Conservation (phyloP, 2,888 invertebrate genomes). For the Heliconius ethilla region DNA sequence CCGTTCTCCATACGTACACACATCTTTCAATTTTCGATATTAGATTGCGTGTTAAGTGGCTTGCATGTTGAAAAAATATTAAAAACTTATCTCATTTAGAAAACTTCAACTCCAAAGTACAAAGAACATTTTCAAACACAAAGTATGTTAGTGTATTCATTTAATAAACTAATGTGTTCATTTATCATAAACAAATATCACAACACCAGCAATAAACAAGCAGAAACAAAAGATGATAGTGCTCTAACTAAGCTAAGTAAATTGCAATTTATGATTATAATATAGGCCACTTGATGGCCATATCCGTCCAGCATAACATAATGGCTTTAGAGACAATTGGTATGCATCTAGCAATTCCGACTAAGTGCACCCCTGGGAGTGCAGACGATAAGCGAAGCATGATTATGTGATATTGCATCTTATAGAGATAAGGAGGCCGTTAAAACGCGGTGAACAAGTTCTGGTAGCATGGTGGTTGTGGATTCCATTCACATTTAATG, state of each 20-base stretch:
- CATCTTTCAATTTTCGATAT: too few relatives aligned
- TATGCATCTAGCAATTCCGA: conserved; percentile 25
- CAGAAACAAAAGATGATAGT: neutral
- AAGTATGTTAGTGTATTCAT: too few relatives aligned
- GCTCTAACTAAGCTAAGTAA: neutral
- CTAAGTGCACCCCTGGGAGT: conserved; percentile 24
- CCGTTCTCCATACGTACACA: too few relatives aligned
- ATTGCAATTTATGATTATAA: conserved; percentile 25
- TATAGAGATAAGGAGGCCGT: neutral
- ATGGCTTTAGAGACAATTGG: conserved; percentile 26
- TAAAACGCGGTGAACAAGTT: neutral
- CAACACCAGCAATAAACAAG: neutral
- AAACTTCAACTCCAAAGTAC: neutral
- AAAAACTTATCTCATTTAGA: too few relatives aligned
- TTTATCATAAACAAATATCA: neutral
- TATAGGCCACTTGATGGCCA: conserved; percentile 27
- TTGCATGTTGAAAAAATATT: too few relatives aligned
- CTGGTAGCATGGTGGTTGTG: neutral
- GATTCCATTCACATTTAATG: neutral
- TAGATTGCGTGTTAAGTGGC: too few relatives aligned
- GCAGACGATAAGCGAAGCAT: conserved; percentile 18
- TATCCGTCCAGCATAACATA: conserved; percentile 22
- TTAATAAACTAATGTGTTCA: neutral
- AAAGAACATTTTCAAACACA: neutral
- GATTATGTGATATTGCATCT: conserved; percentile 13